Evolutionary conservation across 2,888 invertebrate genomes (phyloP).

Genomic region (Sinotaia quadrata): DNA sequence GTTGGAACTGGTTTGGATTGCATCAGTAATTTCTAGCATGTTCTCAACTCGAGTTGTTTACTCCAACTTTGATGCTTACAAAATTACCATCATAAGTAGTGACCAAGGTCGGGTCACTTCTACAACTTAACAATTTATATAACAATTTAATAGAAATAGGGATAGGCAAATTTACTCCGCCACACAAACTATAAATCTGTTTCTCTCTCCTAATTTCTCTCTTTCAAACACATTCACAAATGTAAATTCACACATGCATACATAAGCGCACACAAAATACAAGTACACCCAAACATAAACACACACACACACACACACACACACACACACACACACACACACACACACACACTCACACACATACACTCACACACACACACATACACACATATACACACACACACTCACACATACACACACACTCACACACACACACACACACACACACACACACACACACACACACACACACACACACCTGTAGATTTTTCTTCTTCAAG

Average conservation of each 20-base stretch:
- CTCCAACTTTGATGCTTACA: no score
- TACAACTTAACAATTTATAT: no score
- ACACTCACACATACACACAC: neutral
- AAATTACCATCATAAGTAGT: no score
- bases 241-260: neutral
- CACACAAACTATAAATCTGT: no score
- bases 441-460: conserved; percentile 12
- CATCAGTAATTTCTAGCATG: no score
- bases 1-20: no score
- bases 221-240: neutral
- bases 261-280: neutral
- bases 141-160: no score
- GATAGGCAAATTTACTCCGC: no score
- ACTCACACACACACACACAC: conserved; percentile 6
- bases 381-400: neutral
- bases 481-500: conserved; percentile 63
- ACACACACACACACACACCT: conserved; percentile 49
- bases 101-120: no score
- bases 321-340: conserved; percentile 8
- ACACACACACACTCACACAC: conserved; percentile 9
- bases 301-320: neutral
- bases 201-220: no score
- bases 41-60: no score
- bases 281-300: neutral
- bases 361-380: conserved; percentile 9